These are phyloP conservation scores for Pocillopora damicornis DNA, from an alignment of 64 coral and sea anemone species.

Conservation along the genomic window DNA sequence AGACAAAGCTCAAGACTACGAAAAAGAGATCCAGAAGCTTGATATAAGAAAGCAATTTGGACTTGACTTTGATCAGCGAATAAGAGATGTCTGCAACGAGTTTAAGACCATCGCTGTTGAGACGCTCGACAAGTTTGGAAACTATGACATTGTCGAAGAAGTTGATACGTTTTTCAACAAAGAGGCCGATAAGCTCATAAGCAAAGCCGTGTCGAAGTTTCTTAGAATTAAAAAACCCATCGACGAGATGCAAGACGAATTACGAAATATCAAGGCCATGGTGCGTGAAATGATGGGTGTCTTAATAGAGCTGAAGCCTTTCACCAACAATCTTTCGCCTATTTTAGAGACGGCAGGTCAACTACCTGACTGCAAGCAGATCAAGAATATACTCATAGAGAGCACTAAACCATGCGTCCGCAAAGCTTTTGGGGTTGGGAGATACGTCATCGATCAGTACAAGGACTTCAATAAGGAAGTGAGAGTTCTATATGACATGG, in stretches of 20 bases:
- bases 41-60: constrained; percentile 69
- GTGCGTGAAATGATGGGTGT: constrained; percentile 45
- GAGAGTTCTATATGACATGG: constrained; percentile 43
- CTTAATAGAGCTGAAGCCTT: constrained; percentile 63
- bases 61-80: constrained; percentile 53
- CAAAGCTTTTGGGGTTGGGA: constrained; percentile 60
- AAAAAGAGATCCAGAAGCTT: constrained; percentile 57
- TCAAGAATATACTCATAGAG: constrained; percentile 46
- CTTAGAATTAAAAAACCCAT: constrained; percentile 61
- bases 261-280: constrained; percentile 49
- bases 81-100: constrained; percentile 35
- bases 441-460: constrained; percentile 43
- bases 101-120: constrained; percentile 58
- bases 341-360: constrained; percentile 43
- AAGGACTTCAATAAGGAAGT: constrained; percentile 51
- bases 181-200: constrained; percentile 66
- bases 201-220: constrained; percentile 54
- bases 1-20: constrained; percentile 52
- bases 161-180: constrained; percentile 71
- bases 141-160: constrained; percentile 50
- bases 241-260: constrained; percentile 49
- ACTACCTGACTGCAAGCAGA: constrained; percentile 65
- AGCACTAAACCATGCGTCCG: constrained; percentile 57
- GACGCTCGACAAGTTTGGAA: constrained; percentile 64
- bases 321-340: constrained; percentile 74